These are phyloP conservation scores for Rhinoptilus africanus DNA, from an alignment of 2,113 vertebrate species.

Conservation along the genomic window DNA sequence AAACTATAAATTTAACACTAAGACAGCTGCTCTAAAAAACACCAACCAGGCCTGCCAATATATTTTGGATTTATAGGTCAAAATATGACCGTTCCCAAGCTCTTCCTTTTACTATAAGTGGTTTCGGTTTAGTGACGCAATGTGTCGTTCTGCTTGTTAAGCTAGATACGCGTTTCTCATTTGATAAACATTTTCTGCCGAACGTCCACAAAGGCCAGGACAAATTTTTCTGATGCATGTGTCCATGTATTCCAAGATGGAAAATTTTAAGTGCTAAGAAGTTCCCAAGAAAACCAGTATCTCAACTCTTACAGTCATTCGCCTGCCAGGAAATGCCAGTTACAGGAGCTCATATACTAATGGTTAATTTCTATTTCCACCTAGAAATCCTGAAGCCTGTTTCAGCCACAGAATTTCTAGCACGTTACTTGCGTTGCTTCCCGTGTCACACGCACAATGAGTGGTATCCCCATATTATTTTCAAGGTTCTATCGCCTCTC, in stretches of 20 bases:
- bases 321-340: slow-evolving; percentile 23
- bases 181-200: neutral
- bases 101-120: neutral
- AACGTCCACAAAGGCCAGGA: neutral
- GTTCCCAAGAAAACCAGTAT: neutral
- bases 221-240: neutral
- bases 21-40: neutral
- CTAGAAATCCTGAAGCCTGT: neutral
- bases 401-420: neutral
- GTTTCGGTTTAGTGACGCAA: neutral
- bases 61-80: neutral
- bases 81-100: neutral
- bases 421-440: neutral
- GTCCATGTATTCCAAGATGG: neutral
- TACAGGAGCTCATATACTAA: neutral
- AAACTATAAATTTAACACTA: neutral
- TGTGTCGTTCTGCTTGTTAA: neutral
- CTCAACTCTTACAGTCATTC: neutral
- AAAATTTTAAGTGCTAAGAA: neutral
- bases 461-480: neutral
- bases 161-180: neutral
- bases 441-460: neutral
- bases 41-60: neutral
- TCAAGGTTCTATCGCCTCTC: neutral
- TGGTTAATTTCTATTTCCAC: neutral